Evolutionary conservation across 2,113 vertebrate genomes (phyloP).

Genomic region (Aphyosemion australe): DNA sequence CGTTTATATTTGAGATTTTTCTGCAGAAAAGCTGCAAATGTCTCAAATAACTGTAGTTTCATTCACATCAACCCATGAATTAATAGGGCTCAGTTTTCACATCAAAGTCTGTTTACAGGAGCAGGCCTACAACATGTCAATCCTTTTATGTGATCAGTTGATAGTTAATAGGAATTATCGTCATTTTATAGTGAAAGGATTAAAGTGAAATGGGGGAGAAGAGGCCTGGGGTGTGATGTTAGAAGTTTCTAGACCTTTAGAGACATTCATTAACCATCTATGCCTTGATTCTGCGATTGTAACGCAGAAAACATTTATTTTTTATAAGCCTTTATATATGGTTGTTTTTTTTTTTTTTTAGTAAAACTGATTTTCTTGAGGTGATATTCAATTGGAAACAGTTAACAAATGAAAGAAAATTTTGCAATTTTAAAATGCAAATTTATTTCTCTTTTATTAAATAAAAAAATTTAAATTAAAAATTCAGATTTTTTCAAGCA

Average conservation of each 20-base stretch:
- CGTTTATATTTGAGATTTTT: constrained; percentile 11
- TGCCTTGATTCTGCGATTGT: neutral
- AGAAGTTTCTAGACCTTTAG: neutral
- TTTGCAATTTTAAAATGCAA: no score
- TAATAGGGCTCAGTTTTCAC: neutral
- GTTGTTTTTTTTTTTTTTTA: no score
- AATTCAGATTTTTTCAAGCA: no score
- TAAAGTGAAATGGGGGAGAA: neutral
- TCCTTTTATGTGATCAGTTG: neutral
- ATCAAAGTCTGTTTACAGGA: neutral
- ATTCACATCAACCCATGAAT: neutral
- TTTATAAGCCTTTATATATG: no score
- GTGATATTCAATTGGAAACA: no score
- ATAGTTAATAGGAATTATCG: neutral
- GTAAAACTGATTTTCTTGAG: no score
- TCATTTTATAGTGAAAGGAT: neutral
- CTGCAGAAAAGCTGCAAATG: constrained; percentile 5
- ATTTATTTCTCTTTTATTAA: no score
- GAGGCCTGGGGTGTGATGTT: neutral
- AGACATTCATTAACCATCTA: neutral
- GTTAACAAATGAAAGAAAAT: no score
- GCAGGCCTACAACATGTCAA: no score
- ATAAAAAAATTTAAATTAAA: no score
- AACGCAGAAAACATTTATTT: neutral
- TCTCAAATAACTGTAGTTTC: neutral